phyloP scores from a whole-genome alignment of 2,113 vertebrate species.

The Azemiops feae region DNA sequence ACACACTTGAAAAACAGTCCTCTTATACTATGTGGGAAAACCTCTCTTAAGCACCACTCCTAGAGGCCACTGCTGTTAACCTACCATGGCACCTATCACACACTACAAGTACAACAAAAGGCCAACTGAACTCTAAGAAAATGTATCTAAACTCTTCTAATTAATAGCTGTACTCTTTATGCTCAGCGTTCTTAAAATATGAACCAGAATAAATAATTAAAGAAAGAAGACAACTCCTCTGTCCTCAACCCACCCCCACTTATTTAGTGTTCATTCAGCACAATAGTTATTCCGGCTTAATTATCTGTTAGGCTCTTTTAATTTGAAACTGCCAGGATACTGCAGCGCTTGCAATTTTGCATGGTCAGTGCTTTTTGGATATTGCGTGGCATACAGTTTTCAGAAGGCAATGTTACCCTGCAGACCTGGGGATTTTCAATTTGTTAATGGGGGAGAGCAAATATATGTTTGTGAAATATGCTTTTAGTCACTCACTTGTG shows the following conservation, averaged over 20 bases:
- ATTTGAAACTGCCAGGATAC: conserved; percentile 35
- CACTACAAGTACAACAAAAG: neutral
- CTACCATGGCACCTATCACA: neutral
- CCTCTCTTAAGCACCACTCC: neutral
- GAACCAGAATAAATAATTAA: neutral
- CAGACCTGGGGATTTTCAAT: conserved; percentile 32
- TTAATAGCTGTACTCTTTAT: neutral
- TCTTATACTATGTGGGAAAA: neutral
- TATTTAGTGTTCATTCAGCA: conserved; percentile 27
- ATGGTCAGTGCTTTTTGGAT: neutral
- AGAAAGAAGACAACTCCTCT: neutral
- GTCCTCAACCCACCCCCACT: neutral
- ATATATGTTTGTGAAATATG: neutral
- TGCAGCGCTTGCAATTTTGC: conserved; percentile 10
- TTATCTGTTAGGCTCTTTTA: conserved; percentile 48
- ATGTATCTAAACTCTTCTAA: neutral
- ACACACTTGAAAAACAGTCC: neutral
- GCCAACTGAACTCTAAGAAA: neutral
- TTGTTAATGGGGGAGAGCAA: conserved; percentile 17
- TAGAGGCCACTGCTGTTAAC: neutral
- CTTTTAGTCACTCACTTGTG: neutral
- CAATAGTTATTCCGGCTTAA: conserved; percentile 29
- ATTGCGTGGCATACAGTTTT: conserved; percentile 22
- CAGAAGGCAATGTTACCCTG: conserved; percentile 13
- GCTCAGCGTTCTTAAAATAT: conserved; percentile 6